These are phyloP conservation scores for Nesidiocoris tenuis DNA, from an alignment of 2,888 invertebrate species.

Conservation along the genomic window DNA sequence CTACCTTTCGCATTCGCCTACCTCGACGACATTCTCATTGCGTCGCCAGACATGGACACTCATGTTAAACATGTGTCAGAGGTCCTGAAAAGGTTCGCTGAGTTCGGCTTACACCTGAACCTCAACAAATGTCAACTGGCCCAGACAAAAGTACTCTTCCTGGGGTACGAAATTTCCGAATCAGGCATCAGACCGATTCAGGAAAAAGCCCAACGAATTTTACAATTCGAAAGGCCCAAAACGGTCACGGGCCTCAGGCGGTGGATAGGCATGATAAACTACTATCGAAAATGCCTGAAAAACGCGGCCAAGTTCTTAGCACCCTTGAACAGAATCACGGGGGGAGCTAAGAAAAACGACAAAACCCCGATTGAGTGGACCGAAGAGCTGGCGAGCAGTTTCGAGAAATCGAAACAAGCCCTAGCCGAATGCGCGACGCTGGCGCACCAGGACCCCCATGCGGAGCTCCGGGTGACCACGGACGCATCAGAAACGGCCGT, in stretches of 20 bases:
- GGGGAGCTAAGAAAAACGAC: too few species aligned
- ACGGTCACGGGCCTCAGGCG: too few species aligned
- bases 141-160: too few species aligned
- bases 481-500: conserved; percentile 18
- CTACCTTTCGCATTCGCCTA: conserved; percentile 51
- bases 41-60: conserved; percentile 41
- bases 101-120: conserved; percentile 50
- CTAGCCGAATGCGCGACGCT: conserved; percentile 17
- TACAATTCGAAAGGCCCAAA: conserved; percentile 47
- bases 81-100: conserved; percentile 45
- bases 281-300: conserved; percentile 53
- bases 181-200: too few species aligned
- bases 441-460: conserved; percentile 3
- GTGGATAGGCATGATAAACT: conserved; percentile 54
- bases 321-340: too few species aligned
- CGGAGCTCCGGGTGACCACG: not conserved
- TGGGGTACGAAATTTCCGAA: too few species aligned
- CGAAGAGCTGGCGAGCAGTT: too few species aligned
- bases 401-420: too few species aligned
- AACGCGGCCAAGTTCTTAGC: conserved; percentile 52
- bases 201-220: conserved; percentile 40
- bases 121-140: too few species aligned
- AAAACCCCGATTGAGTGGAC: too few species aligned
- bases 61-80: conserved; percentile 48
- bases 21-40: conserved; percentile 53